phyloP scores from a whole-genome alignment of 2,888 invertebrate species.

The Lasioglossum oenotherae region DNA sequence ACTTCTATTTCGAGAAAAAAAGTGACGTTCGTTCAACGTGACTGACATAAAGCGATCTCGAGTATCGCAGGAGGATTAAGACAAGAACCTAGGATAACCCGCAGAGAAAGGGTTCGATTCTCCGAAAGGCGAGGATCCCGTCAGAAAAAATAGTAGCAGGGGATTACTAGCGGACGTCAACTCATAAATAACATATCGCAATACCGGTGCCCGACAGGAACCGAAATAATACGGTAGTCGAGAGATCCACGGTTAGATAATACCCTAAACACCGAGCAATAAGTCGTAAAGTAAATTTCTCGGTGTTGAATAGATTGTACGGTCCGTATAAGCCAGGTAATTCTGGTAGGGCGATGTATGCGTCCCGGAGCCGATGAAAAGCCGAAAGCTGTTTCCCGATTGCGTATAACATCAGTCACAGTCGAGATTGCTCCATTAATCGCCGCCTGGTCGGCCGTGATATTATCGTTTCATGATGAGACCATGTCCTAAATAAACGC shows the following conservation, averaged over 20 bases:
- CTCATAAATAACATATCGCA: constrained; percentile 2
- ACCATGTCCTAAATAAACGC: constrained; percentile 65
- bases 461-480: constrained; percentile 66
- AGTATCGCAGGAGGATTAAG: neutral
- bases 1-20: neutral
- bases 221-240: neutral
- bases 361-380: constrained; percentile 60
- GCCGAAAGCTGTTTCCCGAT: constrained; percentile 61
- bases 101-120: neutral
- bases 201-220: neutral
- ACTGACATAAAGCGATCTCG: neutral
- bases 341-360: constrained; percentile 29
- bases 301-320: constrained; percentile 52
- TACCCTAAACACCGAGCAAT: constrained; percentile 41
- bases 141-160: neutral
- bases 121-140: neutral
- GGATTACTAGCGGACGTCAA: neutral
- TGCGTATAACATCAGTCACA: constrained; percentile 61
- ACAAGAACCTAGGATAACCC: neutral
- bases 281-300: constrained; percentile 63
- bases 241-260: neutral
- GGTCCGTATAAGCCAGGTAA: constrained; percentile 46
- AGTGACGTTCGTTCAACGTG: neutral
- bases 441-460: constrained; percentile 51
- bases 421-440: constrained; percentile 69